Evolutionary conservation across 1,140 invertebrate species (phyloP).

Genomic region (Antheraea pernyi): DNA sequence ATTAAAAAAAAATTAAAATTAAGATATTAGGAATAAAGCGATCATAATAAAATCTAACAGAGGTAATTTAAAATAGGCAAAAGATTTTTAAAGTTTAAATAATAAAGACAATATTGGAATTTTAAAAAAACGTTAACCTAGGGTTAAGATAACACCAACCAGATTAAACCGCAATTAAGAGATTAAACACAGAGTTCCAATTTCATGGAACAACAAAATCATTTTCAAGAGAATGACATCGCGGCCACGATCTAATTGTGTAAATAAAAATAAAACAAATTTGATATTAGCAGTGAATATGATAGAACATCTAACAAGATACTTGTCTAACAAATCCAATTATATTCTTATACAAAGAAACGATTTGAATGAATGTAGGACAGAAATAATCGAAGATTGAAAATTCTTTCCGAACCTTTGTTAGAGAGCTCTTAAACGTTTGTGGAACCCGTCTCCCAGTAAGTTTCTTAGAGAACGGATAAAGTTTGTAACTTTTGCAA

Average conservation of each 20-base stretch:
- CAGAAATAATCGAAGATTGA: constrained; percentile 33
- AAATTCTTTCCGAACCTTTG: constrained; percentile 23
- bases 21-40: no score
- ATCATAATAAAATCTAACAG: no score
- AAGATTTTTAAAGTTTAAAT: no score
- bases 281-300: background rate
- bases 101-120: no score
- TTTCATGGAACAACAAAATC: no score
- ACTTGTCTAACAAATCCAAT: background rate
- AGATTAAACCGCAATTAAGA: no score
- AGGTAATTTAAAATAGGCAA: no score
- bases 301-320: background rate
- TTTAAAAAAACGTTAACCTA: background rate
- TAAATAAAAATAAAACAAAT: background rate
- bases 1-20: no score
- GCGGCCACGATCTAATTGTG: no score
- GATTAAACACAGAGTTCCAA: no score
- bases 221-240: no score
- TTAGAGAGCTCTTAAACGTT: constrained; percentile 30
- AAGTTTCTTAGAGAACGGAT: constrained; percentile 27
- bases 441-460: constrained; percentile 22
- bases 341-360: constrained; percentile 5
- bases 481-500: constrained; percentile 35
- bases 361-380: constrained; percentile 7
- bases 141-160: no score